Evolutionary conservation across 1,140 invertebrate species (phyloP), one percentile per base, ranked within the genome.

Genomic region (Caerostris darwini): DNA sequence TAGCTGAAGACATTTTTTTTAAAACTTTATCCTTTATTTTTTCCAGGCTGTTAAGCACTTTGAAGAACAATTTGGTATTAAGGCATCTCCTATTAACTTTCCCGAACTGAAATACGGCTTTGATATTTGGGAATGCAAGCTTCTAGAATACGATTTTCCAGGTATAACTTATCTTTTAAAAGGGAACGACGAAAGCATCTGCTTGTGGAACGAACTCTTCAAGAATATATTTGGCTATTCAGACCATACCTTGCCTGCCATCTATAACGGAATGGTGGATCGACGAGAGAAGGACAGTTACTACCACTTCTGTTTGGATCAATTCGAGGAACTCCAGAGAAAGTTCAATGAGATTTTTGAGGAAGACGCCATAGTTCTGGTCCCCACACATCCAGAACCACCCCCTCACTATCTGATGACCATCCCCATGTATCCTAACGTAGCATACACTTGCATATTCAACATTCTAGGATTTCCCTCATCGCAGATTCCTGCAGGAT

Each of bases 401-500:
- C 98, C 98, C 1, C 97, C 97, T 5, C 98, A 98, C 95, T 98
- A 99, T 96, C 56, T 93, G 57, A 93, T 87, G 92, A 87, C 92
- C 12, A 87, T 93, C 3, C 83, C 92, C 2, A 97, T 98, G 90
- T 97, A 98, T 4, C 98, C 97, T 95, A 99, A 99, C 96, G 99
- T 99, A 96, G 97, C 97, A 6, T 99, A 99, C 96, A 99, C 98
- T 96, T 97, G 97, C 56, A 96, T 99, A 64, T 98, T 99, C 95
- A 99, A 99, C 96, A 97, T 97, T 8, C 96, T 99, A 2, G 97
- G 97, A 57, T 96, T 99, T 12, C 98, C 99, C 7, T 97, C 97
- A 0, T 98, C 98, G 0, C 98, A 99, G 97, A 97, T 98, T 93
- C 96, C 99, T 97, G 96, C 99, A 95, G 99, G 99, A n/a, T 96